These are phyloP conservation scores for Argyresthia goedartella DNA, from an alignment of 2,888 invertebrate genomes.

Conservation along the genomic window DNA sequence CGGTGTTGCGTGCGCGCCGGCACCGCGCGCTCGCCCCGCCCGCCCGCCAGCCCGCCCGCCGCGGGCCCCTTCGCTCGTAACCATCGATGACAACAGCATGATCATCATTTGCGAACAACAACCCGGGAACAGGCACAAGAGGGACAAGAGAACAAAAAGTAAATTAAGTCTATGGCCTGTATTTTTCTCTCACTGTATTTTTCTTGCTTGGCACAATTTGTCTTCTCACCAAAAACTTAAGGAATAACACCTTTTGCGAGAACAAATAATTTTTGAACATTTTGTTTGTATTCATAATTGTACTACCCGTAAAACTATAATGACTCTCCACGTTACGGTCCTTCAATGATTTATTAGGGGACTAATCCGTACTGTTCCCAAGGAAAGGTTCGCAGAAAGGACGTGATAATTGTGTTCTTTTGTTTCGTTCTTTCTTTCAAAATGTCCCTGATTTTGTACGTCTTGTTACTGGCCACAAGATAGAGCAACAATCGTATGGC, in stretches of 20 bases:
- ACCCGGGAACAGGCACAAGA: background rate
- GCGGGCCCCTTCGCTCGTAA: background rate
- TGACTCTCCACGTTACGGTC: background rate
- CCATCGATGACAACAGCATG: background rate
- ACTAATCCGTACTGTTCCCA: slow-evolving; percentile 26
- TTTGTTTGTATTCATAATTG: background rate
- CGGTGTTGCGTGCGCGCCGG: slow-evolving; percentile 38
- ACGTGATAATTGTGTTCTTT: slow-evolving; percentile 7
- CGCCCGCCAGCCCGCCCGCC: background rate
- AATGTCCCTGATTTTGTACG: background rate
- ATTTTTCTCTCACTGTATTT: too few relatives aligned
- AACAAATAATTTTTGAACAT: too few relatives aligned
- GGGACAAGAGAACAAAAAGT: too few relatives aligned
- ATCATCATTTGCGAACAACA: background rate
- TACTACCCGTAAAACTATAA: background rate
- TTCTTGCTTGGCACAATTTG: too few relatives aligned
- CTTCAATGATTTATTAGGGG: slow-evolving; percentile 21
- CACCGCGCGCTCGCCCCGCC: background rate
- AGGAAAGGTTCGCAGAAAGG: slow-evolving; percentile 16
- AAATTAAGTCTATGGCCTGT: too few relatives aligned
- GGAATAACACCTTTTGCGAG: too few relatives aligned
- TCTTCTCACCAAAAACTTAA: too few relatives aligned
- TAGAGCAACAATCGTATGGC: background rate
- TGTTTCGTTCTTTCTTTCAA: background rate
- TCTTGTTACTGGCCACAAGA: background rate